phyloP scores from a whole-genome alignment of 2,113 vertebrate species.

The Rhinopomastus cyanomelas region DNA sequence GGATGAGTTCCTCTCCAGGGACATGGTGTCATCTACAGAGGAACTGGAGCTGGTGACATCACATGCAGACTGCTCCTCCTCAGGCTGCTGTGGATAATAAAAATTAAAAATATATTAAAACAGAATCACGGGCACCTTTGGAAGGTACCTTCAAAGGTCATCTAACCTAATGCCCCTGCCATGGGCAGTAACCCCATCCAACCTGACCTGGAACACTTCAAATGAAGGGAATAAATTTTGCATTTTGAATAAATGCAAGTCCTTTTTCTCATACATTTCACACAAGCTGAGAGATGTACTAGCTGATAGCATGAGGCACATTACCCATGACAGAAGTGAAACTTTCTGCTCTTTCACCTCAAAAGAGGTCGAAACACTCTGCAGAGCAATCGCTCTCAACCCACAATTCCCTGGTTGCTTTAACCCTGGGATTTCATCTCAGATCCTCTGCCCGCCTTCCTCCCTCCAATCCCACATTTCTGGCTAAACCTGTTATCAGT shows the following conservation, averaged over 20 bases:
- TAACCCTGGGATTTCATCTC: neutral
- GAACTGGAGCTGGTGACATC: constrained; percentile 87
- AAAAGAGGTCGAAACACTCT: neutral
- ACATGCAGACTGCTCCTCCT: constrained; percentile 72
- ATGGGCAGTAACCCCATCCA: neutral
- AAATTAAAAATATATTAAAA: neutral
- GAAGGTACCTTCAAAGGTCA: neutral
- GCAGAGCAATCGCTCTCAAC: neutral
- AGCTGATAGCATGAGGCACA: neutral
- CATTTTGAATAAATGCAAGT: neutral
- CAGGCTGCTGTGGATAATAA: constrained; percentile 41
- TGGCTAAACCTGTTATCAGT: neutral
- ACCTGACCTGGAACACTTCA: neutral
- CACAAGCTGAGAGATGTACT: neutral
- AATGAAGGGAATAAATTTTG: neutral
- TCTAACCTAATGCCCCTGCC: neutral
- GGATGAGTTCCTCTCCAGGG: constrained; percentile 86
- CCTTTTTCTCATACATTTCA: neutral
- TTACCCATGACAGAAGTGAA: neutral
- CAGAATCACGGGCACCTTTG: neutral
- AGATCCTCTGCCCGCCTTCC: neutral
- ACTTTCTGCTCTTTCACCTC: neutral
- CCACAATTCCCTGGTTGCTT: neutral
- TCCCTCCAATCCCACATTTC: neutral
- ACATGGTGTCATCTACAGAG: constrained; percentile 87